Conservation (phyloP, 2,888 invertebrate genomes). For the Xestia sexstrigata region DNA sequence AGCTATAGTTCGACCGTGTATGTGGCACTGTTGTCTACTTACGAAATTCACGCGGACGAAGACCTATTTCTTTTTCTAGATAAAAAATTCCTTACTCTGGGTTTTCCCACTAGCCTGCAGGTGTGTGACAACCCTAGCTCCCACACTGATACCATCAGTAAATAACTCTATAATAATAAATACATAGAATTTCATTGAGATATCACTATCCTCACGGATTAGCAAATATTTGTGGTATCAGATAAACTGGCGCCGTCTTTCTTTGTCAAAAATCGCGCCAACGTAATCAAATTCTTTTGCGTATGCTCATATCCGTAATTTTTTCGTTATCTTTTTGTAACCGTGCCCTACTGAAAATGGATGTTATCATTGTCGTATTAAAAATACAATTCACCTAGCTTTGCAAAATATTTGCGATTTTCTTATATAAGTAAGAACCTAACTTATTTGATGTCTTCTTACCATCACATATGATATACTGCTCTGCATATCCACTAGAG, state of each 20-base stretch:
- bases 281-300: slow-evolving; percentile 22
- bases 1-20: neutral
- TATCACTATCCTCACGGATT: slow-evolving; percentile 49
- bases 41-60: neutral
- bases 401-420: neutral
- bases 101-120: neutral
- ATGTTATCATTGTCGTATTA: too few species aligned
- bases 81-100: neutral
- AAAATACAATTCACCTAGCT: neutral
- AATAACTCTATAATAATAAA: slow-evolving; percentile 35
- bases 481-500: too few species aligned
- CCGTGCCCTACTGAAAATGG: slow-evolving; percentile 6
- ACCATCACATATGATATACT: neutral
- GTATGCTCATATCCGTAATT: neutral
- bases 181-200: slow-evolving; percentile 36
- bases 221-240: slow-evolving; percentile 52
- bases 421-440: neutral
- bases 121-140: slow-evolving; percentile 33
- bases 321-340: slow-evolving; percentile 24
- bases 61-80: neutral
- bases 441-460: neutral
- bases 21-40: neutral
- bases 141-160: slow-evolving; percentile 42
- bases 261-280: slow-evolving; percentile 35
- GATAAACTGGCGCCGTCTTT: slow-evolving; percentile 49